A percentile compares a stretch with the other conserved stretches of the same genome.
These are phyloP conservation scores for Melolontha melolontha DNA, from an alignment of 2,888 invertebrate genomes.

Conservation along the genomic window DNA sequence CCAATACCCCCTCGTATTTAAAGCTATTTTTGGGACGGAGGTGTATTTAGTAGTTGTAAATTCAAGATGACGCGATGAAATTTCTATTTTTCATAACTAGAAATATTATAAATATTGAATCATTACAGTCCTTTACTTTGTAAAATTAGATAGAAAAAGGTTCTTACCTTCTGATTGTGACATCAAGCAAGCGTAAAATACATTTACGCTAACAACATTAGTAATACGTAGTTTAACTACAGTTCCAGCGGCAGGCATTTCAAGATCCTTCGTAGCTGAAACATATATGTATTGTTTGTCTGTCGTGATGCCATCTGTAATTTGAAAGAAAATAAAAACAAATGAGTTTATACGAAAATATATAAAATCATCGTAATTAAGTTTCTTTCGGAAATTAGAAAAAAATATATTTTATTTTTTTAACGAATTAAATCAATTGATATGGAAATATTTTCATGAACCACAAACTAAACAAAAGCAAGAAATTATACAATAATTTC, in stretches of 20 bases:
- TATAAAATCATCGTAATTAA: neutral
- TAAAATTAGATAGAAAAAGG: neutral
- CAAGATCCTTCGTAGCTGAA: slow-evolving; percentile 20
- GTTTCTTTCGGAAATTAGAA: no score
- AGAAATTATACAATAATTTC: no score
- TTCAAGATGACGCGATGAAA: no score
- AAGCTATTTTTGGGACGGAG: no score
- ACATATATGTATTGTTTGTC: slow-evolving; percentile 30
- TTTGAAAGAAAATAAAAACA: neutral
- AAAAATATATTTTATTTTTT: no score
- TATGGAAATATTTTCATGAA: no score
- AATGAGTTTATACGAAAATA: slow-evolving; percentile 5
- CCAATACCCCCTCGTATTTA: no score
- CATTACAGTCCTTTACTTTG: no score
- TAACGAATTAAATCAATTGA: no score
- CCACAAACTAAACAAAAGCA: neutral
- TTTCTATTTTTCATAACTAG: no score
- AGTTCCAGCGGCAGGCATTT: slow-evolving; percentile 24
- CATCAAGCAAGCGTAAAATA: slow-evolving; percentile 33
- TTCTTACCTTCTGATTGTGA: slow-evolving; percentile 5
- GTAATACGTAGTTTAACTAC: slow-evolving; percentile 19
- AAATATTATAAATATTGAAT: no score
- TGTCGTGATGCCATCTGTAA: slow-evolving; percentile 38
- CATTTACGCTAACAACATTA: slow-evolving; percentile 28
- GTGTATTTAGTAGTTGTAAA: no score